Conservation (phyloP, 2,797 vertebrate genomes). For the Sebastes diaconus region DNA sequence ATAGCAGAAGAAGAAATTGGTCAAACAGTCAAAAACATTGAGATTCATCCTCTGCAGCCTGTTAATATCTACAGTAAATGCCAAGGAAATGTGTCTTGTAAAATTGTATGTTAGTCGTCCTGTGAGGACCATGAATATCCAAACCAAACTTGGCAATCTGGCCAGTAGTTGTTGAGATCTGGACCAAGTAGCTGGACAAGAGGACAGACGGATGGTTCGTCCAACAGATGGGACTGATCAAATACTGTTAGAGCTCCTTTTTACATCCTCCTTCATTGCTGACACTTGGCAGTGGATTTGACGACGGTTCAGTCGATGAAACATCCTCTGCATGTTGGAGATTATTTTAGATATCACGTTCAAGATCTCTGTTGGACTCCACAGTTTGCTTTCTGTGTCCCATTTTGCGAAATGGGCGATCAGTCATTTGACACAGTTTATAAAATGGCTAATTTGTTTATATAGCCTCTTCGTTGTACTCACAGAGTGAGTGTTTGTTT, state of each 20-base stretch:
- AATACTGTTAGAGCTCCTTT: neutral
- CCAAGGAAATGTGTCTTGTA: too few species aligned
- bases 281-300: neutral
- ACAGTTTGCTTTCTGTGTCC: neutral
- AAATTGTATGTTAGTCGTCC: too few species aligned
- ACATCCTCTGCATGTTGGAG: neutral
- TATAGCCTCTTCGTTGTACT: constrained; percentile 15
- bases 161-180: neutral
- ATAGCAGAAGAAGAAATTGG: too few species aligned
- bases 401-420: neutral
- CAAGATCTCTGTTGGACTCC: neutral
- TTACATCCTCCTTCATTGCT: neutral
- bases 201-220: neutral
- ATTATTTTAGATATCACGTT: neutral
- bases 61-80: too few species aligned
- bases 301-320: neutral
- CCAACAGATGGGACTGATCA: neutral
- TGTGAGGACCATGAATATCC: neutral
- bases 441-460: constrained; percentile 52
- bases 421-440: constrained; percentile 18
- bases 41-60: too few species aligned
- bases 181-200: neutral
- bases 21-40: too few species aligned
- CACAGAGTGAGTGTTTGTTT: constrained; percentile 41
- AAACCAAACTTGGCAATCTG: neutral